Conservation (phyloP, 1,140 invertebrate genomes). For the Scylla paramamosain region DNA sequence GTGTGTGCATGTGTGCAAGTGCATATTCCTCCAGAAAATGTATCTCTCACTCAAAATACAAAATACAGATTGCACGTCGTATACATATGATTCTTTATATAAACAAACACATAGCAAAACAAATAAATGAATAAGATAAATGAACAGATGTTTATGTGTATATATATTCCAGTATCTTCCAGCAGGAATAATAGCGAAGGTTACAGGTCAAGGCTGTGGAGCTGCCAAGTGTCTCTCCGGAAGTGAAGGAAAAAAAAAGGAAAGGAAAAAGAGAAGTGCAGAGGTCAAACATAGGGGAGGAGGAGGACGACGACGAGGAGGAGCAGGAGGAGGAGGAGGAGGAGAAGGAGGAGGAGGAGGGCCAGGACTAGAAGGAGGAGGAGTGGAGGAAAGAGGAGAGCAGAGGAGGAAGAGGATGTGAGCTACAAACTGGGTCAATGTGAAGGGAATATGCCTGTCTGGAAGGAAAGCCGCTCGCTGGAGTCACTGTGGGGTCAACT, state of each 20-base stretch:
- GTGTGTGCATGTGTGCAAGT: neutral
- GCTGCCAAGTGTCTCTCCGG: neutral
- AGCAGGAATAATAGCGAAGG: neutral
- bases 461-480: neutral
- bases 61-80: too few species aligned
- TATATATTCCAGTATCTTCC: neutral
- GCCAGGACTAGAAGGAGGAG: neutral
- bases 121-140: too few species aligned
- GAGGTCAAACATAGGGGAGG: neutral
- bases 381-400: neutral
- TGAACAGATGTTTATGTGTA: neutral
- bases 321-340: neutral
- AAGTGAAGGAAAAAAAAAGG: neutral
- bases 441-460: neutral
- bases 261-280: neutral
- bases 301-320: neutral
- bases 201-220: neutral
- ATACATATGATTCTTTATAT: too few species aligned
- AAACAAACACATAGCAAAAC: too few species aligned
- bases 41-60: neutral
- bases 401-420: neutral
- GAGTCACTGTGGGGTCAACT: too few species aligned
- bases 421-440: neutral
- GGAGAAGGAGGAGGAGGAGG: neutral
- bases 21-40: neutral